Base-by-base conservation (phyloP, 2,888 invertebrate genomes). In the Melipona beecheii region DNA sequence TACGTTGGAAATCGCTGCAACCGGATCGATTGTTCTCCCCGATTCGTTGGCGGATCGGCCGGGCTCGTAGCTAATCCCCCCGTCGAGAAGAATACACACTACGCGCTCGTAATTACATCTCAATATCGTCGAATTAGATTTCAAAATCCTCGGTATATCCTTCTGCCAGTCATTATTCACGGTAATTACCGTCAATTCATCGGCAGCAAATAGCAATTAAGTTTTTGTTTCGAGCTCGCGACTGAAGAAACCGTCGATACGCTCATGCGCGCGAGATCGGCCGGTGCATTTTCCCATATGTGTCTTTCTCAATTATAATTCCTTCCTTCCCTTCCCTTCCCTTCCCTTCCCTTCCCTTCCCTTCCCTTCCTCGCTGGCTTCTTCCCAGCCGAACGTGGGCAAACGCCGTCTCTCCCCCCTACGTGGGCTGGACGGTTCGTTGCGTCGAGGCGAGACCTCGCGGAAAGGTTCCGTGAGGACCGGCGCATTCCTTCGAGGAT, bases 181-280 rank as follows among this genome's bases (percentile, higher is more conserved):
- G 69, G 58, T 43, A 78, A 80, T 80, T 78, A 71, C 27, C 71
- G 54, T 80, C 71, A 21, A 78, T 80, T 78, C 52, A 58, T 65
- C 52, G 49, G 58, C 58, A 43, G 78, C 78, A 52, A 77, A 80
- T 43, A 65, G 78, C 58, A 80, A 77, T 78, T 71, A 80, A 78
- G 65, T 65, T 80, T 80, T 66, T 66, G 43, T 71, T 58, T 13
- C 62, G 54, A 15, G 43, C 24, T 66, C 15, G 19, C 11, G 27
- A 17, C 27, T 5, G 50, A 60, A 21, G 76, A 64, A 49, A 60
- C 56, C 4, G 73, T 27, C 64, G 79, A 62, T 79, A 69, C 62
- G 49, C 49, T 60, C 43, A 49, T 50, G 15, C 31, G 15, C 58
- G 43, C 56, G 24, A 19, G 66, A 66, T 60, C 31, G 36, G 36